A percentile compares a stretch with the other conserved stretches of the same genome.
phyloP scores from a whole-genome alignment of 2,113 vertebrate species.

The Bufo gargarizans region DNA sequence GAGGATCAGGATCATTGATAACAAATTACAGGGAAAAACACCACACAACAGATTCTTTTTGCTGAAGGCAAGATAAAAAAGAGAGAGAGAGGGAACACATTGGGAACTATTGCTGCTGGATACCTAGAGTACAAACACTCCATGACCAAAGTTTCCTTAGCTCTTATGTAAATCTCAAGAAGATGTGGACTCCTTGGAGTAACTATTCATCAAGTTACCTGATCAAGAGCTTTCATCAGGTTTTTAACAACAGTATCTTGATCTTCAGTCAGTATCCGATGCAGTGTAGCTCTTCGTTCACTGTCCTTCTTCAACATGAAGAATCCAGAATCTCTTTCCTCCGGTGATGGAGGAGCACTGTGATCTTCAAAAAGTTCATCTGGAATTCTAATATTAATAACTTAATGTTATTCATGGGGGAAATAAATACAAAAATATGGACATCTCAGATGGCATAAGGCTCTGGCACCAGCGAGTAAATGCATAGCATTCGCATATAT shows the following conservation, averaged over 20 bases:
- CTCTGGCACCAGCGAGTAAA: too few species aligned
- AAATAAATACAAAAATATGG: not conserved
- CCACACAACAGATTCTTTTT: too few species aligned
- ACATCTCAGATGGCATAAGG: not conserved
- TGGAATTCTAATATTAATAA: slow-evolving; percentile 80
- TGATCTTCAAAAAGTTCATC: slow-evolving; percentile 98
- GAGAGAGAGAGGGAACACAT: not conserved
- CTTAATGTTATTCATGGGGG: not conserved
- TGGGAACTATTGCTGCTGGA: too few species aligned
- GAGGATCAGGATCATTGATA: not conserved
- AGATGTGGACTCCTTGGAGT: not conserved
- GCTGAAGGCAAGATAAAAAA: too few species aligned
- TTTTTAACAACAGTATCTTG: slow-evolving; percentile 90
- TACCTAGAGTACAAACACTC: too few species aligned
- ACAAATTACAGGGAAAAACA: too few species aligned
- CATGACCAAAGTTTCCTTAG: not conserved
- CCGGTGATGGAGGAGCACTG: slow-evolving; percentile 95
- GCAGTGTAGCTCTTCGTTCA: slow-evolving; percentile 91
- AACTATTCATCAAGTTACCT: slow-evolving; percentile 73
- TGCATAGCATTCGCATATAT: too few species aligned
- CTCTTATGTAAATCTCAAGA: not conserved
- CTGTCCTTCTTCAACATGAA: slow-evolving; percentile 97
- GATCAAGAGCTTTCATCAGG: slow-evolving; percentile 87
- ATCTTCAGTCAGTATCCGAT: slow-evolving; percentile 93
- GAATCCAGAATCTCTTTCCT: slow-evolving; percentile 95